These are phyloP conservation scores for Hemibagrus guttatus DNA, from an alignment of 2,797 vertebrate species.

Conservation along the genomic window DNA sequence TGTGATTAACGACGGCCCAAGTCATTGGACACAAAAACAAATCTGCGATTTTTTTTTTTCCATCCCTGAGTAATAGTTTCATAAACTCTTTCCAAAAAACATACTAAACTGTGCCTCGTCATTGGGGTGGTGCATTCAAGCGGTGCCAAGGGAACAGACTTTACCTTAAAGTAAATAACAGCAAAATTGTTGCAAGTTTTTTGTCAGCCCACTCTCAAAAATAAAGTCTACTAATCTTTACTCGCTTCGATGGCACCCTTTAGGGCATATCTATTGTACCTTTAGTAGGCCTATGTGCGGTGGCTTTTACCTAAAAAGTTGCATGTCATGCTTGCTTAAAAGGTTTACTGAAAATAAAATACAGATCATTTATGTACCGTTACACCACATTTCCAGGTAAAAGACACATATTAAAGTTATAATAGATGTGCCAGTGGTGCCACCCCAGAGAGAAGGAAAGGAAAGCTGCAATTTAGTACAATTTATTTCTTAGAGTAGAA, in stretches of 20 bases:
- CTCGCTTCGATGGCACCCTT: background rate
- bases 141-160: background rate
- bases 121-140: background rate
- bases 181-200: background rate
- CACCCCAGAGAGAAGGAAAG: background rate
- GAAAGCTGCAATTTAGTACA: background rate
- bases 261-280: background rate
- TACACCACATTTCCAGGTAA: background rate
- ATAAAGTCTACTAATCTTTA: background rate
- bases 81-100: background rate
- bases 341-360: background rate
- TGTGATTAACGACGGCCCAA: constrained; percentile 34
- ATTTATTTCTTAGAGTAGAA: background rate
- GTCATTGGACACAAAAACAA: constrained; percentile 10
- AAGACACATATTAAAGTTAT: background rate
- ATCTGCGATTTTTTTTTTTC: background rate
- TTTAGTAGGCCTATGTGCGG: background rate
- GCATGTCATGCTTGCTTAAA: background rate
- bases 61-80: background rate
- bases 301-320: background rate
- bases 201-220: background rate
- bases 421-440: too few relatives aligned
- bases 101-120: background rate
- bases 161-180: background rate
- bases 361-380: background rate